A percentile compares a stretch with the other conserved stretches of the same genome.
Conservation (phyloP, 2,797 vertebrate species). For the Amazona finschi region DNA sequence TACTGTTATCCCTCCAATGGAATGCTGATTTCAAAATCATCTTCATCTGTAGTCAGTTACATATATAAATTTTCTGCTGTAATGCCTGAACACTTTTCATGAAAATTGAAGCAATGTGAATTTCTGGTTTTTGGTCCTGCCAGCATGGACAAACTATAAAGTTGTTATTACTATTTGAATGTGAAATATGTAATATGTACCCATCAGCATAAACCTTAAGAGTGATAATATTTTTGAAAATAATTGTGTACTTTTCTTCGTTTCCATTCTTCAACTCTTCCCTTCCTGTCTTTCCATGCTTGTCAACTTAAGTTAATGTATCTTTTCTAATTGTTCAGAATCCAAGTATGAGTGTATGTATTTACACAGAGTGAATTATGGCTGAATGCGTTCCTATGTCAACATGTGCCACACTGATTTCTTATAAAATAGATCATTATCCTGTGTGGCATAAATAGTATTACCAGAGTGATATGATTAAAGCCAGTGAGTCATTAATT, state of each 20-base stretch:
- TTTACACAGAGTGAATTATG: slow-evolving; percentile 73
- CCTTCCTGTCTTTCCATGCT: background rate
- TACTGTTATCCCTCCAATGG: background rate
- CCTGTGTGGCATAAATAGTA: slow-evolving; percentile 74
- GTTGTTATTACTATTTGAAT: background rate
- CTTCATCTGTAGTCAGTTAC: background rate
- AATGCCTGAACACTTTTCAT: background rate
- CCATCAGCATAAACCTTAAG: background rate
- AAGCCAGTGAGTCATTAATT: slow-evolving; percentile 73
- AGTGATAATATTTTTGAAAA: background rate
- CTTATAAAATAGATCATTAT: slow-evolving; percentile 75
- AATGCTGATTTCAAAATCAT: background rate
- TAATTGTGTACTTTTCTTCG: background rate
- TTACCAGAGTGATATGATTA: slow-evolving; percentile 75
- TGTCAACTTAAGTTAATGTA: background rate
- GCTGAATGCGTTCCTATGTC: slow-evolving; percentile 69
- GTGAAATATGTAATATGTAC: background rate
- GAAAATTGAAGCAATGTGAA: background rate
- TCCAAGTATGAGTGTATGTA: slow-evolving; percentile 65
- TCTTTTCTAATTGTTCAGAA: slow-evolving; percentile 59
- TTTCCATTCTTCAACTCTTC: background rate
- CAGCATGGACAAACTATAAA: background rate
- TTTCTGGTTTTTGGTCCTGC: background rate
- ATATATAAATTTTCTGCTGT: background rate
- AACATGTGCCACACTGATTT: slow-evolving; percentile 69